Conservation (phyloP, 1,140 invertebrate genomes). For the Sinonovacula constricta region DNA sequence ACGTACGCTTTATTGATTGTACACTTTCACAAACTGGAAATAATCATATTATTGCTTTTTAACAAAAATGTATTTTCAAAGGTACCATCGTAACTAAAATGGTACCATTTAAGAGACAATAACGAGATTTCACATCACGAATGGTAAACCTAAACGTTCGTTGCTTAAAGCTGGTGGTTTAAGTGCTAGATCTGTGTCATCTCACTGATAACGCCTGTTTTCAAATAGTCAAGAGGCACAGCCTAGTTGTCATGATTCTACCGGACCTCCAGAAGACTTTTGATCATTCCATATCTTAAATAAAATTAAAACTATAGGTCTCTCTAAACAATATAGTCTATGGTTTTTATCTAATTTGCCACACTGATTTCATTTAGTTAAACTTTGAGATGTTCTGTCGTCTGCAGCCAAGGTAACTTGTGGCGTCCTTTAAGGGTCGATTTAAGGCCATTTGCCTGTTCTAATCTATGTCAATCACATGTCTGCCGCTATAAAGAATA, state of each 20-base stretch:
- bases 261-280: background rate
- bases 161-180: no score
- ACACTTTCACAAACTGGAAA: no score
- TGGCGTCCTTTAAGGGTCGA: conserved; percentile 12
- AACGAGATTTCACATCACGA: no score
- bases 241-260: conserved; percentile 13
- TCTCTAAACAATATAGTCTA: background rate
- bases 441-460: background rate
- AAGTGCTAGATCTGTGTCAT: no score
- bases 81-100: no score
- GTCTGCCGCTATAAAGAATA: background rate
- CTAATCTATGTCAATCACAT: background rate
- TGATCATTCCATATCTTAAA: background rate
- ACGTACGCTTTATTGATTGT: no score
- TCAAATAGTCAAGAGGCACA: conserved; percentile 9
- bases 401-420: background rate
- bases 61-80: no score
- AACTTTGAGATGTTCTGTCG: background rate
- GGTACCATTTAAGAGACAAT: no score
- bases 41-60: no score
- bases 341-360: background rate
- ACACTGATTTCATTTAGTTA: background rate
- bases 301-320: conserved; percentile 6
- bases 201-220: no score
- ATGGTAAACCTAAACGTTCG: no score